Evolutionary conservation across 2,888 invertebrate genomes (phyloP).

Genomic region (Hypolimnas misippus): DNA sequence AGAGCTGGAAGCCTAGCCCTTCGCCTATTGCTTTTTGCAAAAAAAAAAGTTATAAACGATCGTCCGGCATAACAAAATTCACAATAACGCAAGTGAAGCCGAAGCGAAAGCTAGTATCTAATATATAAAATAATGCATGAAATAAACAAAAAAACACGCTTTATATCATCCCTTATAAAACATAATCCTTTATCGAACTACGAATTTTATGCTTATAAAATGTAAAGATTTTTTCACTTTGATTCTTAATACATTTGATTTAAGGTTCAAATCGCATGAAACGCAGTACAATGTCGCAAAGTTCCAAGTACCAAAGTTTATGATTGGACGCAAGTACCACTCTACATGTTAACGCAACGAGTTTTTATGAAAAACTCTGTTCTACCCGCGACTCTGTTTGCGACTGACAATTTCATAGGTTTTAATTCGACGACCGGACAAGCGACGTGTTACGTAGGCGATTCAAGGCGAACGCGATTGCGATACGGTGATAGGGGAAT

Average conservation of each 20-base stretch:
- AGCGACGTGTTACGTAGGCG: too few species aligned
- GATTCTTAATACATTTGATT: background rate
- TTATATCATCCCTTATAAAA: background rate
- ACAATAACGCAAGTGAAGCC: too few species aligned
- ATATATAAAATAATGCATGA: background rate
- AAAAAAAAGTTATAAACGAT: too few species aligned
- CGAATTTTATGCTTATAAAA: constrained; percentile 1
- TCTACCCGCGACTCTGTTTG: too few species aligned
- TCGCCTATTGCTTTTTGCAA: too few species aligned
- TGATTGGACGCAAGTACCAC: constrained; percentile 11
- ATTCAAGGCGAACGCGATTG: too few species aligned
- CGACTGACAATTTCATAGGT: too few species aligned
- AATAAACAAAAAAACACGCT: background rate
- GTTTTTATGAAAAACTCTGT: background rate
- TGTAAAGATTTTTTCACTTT: background rate
- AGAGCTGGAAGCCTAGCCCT: too few species aligned
- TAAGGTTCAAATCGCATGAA: background rate
- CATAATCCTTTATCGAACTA: background rate
- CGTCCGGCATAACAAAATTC: too few species aligned
- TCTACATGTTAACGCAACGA: constrained; percentile 9
- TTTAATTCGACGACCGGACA: too few species aligned
- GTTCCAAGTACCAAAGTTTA: constrained; percentile 10
- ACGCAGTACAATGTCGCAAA: background rate
- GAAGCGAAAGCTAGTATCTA: too few species aligned
- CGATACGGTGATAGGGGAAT: too few species aligned